Evolutionary conservation across 1,140 invertebrate genomes (phyloP).

Genomic region (Drosophila virilis): DNA sequence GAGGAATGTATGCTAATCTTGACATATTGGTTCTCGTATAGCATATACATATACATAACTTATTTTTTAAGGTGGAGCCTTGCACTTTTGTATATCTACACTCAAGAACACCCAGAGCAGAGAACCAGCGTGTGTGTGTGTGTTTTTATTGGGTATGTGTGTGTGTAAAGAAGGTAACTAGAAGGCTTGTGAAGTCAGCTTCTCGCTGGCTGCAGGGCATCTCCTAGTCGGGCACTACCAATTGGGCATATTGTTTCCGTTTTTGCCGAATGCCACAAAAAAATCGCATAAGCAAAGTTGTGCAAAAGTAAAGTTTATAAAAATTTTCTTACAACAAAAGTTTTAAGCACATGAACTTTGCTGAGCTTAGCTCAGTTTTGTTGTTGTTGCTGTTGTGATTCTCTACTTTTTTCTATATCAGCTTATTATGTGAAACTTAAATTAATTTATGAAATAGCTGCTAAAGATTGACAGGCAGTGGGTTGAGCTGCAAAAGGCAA

Average conservation of each 20-base stretch:
- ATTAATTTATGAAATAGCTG: conserved; percentile 75
- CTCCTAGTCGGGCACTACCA: neutral
- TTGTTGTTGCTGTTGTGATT: conserved; percentile 1
- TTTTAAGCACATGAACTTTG: conserved; percentile 78
- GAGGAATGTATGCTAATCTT: no score
- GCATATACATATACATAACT: no score
- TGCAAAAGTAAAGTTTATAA: conserved; percentile 60
- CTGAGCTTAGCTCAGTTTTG: conserved; percentile 13
- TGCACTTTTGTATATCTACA: no score
- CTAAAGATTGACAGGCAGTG: conserved; percentile 57
- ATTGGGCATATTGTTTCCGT: conserved; percentile 13
- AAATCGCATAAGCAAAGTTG: conserved; percentile 49
- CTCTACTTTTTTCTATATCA: conserved; percentile 38
- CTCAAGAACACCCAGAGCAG: no score
- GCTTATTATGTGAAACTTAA: conserved; percentile 75
- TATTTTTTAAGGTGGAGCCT: no score
- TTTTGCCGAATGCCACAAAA: conserved; percentile 21
- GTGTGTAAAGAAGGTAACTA: no score
- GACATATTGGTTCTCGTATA: no score
- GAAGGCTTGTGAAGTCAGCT: no score
- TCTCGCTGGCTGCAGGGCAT: neutral
- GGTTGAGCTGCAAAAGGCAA: neutral
- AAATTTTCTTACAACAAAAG: conserved; percentile 66
- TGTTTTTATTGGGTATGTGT: no score
- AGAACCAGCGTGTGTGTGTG: no score